These are phyloP conservation scores for Gopherus evgoodei DNA, from an alignment of 2,113 vertebrate genomes.

Conservation along the genomic window DNA sequence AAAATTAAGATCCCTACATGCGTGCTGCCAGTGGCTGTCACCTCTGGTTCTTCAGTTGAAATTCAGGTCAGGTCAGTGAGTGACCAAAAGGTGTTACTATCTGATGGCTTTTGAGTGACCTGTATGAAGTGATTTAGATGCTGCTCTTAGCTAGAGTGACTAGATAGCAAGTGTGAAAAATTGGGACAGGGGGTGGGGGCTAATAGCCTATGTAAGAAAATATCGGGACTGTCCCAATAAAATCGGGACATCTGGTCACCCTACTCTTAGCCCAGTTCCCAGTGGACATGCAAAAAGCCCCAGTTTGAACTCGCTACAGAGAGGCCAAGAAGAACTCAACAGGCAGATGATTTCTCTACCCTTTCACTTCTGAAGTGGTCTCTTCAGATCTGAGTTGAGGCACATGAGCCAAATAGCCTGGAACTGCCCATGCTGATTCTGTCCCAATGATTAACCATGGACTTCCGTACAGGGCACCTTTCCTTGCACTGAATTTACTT, in stretches of 20 bases:
- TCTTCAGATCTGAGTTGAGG: background rate
- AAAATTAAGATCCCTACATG: background rate
- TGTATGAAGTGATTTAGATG: accelerated
- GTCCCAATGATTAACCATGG: constrained; percentile 12
- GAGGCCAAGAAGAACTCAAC: background rate
- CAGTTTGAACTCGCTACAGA: accelerated
- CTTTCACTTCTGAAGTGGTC: background rate
- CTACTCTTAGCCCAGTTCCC: background rate
- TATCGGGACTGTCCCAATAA: too few species aligned
- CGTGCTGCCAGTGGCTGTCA: background rate
- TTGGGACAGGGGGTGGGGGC: too few species aligned
- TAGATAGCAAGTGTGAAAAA: too few species aligned
- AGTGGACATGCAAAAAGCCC: background rate
- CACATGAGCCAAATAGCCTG: background rate
- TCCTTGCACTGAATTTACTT: constrained; percentile 46
- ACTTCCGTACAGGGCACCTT: constrained; percentile 10
- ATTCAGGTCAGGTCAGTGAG: background rate
- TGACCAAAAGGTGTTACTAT: constrained; percentile 8
- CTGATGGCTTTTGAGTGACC: background rate
- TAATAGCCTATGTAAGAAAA: too few species aligned
- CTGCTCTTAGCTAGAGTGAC: background rate
- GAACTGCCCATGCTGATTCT: constrained; percentile 32
- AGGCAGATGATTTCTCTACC: background rate
- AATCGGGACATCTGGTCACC: too few species aligned
- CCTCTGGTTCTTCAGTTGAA: background rate